Percentiles rank a stretch among this genome's conserved stretches.
Conservation (phyloP, 2,888 invertebrate species). For the Dynastes tityus region DNA sequence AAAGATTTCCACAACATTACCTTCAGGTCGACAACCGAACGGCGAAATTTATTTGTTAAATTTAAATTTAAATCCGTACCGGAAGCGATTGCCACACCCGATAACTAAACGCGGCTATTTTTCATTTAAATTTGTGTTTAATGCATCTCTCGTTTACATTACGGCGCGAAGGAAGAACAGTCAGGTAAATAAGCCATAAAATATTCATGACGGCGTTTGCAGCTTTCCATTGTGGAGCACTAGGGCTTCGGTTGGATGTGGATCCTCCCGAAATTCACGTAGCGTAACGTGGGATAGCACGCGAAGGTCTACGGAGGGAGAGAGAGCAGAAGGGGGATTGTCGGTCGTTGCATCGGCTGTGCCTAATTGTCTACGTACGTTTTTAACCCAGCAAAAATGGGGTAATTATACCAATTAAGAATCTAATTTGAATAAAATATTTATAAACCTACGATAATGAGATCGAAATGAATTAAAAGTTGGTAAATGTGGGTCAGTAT, state of each 20-base stretch:
- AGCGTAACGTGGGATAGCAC: background rate
- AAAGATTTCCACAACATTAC: background rate
- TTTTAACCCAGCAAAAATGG: background rate
- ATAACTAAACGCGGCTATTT: slow-evolving; percentile 19
- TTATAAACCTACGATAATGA: background rate
- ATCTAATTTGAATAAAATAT: slow-evolving; percentile 2
- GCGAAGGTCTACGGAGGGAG: background rate
- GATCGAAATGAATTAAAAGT: background rate
- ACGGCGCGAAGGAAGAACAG: slow-evolving; percentile 17
- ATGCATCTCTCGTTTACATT: slow-evolving; percentile 11
- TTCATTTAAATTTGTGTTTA: slow-evolving; percentile 31
- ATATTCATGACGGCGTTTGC: slow-evolving; percentile 46
- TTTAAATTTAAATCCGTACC: slow-evolving; percentile 24
- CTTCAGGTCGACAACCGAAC: background rate
- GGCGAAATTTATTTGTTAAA: slow-evolving; percentile 19
- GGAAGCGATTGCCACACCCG: slow-evolving; percentile 3
- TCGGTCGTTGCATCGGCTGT: slow-evolving; percentile 10
- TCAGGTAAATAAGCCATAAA: slow-evolving; percentile 48
- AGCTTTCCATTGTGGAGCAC: slow-evolving; percentile 9
- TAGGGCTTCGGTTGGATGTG: background rate
- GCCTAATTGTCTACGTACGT: slow-evolving; percentile 21
- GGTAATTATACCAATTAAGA: slow-evolving; percentile 3
- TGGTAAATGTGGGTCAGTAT: no score
- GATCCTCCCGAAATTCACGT: slow-evolving; percentile 12
- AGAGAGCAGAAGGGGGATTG: background rate